Base-by-base conservation (phyloP, 2,113 vertebrate species). In the Bubo scandiacus region DNA sequence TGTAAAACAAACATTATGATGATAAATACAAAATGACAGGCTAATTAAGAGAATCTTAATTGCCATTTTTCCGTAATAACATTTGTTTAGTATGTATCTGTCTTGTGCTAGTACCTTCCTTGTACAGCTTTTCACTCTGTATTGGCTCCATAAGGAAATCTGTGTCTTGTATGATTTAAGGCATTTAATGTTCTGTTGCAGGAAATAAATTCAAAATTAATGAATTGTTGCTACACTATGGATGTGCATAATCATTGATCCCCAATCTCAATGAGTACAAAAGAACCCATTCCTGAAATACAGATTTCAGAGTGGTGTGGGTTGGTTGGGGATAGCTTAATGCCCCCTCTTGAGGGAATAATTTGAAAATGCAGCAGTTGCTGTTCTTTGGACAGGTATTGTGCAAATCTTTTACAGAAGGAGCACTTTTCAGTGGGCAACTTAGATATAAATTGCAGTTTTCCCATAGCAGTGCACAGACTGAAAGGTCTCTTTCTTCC, bases 11-110 rank as follows among this genome's bases (percentile, higher is more conserved):
- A 98, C 98, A 98, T 98, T 97, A 98, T 96, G 96, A 98, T 97
- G 98, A 98, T 97, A 98, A 98, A 98, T 98, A 98, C 95, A 98
- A 98, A 98, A 98, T 98, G 98, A 98, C 98, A 97, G 97, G 94
- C 97, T 98, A 98, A 98, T 98, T 98, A 98, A 98, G 97, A 98
- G 97, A 97, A 97, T 97, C 97, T 97, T 98, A 98, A 98, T 98
- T 97, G 98, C 96, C 90, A 97, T 97, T 98, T 98, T 98, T 97
- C 95, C 47, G 5, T 97, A 98, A 98, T 97, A 98, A 92, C 93
- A 96, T 97, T 98, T 97, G 90, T 97, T 96, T 96, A 90, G 71
- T 95, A 82, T 94, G 68, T 96, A 95, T 98, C 95, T 97, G 91
- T 97, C 95, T 96, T 86, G 85, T 71, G 94, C 66, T 96, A 42